Evolutionary conservation across 2,797 vertebrate species (phyloP).

Genomic region (Merluccius polli): DNA sequence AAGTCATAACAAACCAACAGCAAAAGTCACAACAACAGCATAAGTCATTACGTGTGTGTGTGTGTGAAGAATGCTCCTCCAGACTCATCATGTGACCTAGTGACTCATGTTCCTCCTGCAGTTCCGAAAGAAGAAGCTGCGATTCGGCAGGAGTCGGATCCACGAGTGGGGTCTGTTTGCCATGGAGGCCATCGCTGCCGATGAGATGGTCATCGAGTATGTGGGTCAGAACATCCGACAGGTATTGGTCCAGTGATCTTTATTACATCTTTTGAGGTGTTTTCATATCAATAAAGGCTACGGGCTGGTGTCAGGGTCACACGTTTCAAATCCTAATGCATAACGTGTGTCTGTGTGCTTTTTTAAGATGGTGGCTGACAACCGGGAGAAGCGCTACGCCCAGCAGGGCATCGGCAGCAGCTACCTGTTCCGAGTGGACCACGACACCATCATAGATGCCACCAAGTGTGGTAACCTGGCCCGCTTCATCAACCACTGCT

Average conservation of each 20-base stretch:
- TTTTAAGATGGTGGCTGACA: constrained; percentile 87
- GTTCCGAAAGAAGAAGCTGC: constrained; percentile 91
- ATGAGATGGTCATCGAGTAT: constrained; percentile 95
- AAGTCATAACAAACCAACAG: no score
- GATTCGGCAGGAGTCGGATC: constrained; percentile 89
- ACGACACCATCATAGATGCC: constrained; percentile 93
- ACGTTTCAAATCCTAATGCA: neutral
- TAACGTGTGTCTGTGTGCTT: neutral
- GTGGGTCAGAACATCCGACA: constrained; percentile 93
- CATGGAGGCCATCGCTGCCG: constrained; percentile 91
- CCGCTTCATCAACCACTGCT: constrained; percentile 93
- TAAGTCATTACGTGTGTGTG: neutral
- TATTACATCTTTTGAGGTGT: no score
- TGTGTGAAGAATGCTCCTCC: neutral
- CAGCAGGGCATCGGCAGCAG: constrained; percentile 94
- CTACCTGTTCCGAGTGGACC: constrained; percentile 92
- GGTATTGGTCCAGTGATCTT: constrained; percentile 56
- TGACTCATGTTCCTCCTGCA: constrained; percentile 39
- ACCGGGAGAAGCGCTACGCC: constrained; percentile 89
- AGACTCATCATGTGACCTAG: neutral
- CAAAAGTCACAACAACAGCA: no score
- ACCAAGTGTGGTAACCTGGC: constrained; percentile 91
- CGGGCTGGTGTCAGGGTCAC: no score
- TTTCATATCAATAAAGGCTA: no score
- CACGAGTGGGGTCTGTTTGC: constrained; percentile 93